Conservation (phyloP, 2,888 invertebrate genomes). For the Ametastegia equiseti region DNA sequence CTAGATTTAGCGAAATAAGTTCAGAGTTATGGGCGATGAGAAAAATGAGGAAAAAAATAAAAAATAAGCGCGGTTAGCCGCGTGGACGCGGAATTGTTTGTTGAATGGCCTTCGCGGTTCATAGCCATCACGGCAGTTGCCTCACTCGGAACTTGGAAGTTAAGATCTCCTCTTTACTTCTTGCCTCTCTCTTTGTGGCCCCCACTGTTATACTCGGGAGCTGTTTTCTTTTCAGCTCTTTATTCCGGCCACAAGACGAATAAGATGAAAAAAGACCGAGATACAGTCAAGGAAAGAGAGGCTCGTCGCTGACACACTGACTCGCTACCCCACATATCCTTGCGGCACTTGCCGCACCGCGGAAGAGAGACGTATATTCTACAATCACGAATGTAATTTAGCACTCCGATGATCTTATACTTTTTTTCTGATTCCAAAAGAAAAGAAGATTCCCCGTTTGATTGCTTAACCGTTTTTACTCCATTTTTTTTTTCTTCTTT, state of each 20-base stretch:
- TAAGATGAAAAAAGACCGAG: slow-evolving; percentile 54
- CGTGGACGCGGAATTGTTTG: slow-evolving; percentile 16
- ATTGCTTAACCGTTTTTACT: background rate
- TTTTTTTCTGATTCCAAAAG: background rate
- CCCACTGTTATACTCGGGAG: slow-evolving; percentile 46
- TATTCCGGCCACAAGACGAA: slow-evolving; percentile 63
- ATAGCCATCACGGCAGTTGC: background rate
- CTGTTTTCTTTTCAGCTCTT: slow-evolving; percentile 59
- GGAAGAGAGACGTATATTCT: slow-evolving; percentile 22
- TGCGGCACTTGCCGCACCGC: slow-evolving; percentile 51
- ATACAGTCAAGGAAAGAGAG: slow-evolving; percentile 64
- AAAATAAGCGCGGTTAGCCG: slow-evolving; percentile 3
- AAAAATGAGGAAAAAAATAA: no score
- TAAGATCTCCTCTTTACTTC: slow-evolving; percentile 18
- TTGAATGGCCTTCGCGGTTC: slow-evolving; percentile 34
- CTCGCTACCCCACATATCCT: slow-evolving; percentile 76
- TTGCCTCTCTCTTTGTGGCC: slow-evolving; percentile 42
- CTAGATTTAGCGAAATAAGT: background rate
- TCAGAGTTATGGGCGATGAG: no score
- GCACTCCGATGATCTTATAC: slow-evolving; percentile 24
- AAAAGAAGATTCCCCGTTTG: background rate
- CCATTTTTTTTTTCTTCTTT: background rate
- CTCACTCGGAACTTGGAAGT: slow-evolving; percentile 39
- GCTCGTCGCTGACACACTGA: slow-evolving; percentile 74
- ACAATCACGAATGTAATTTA: slow-evolving; percentile 44